Percentiles rank a stretch among this genome's conserved stretches.
phyloP scores from a whole-genome alignment of 2,797 vertebrate species.

The Lagocephalus sceleratus region DNA sequence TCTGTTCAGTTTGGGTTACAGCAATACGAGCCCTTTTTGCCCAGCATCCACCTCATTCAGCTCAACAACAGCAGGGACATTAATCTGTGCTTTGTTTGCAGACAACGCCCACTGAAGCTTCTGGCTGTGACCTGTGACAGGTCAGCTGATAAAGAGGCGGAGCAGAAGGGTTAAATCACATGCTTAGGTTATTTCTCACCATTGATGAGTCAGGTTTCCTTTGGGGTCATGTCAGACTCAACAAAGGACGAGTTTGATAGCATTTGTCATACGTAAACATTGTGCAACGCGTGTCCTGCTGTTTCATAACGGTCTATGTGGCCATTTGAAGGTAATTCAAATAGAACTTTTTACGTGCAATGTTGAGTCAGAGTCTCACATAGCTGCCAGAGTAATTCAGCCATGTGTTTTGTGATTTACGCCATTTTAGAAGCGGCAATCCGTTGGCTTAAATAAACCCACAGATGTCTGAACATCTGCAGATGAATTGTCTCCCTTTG shows the following conservation, averaged over 20 bases:
- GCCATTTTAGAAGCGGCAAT: conserved; percentile 21
- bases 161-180: conserved; percentile 11
- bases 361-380: conserved; percentile 3
- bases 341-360: not conserved
- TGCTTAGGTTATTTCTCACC: conserved; percentile 18
- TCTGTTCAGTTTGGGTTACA: conserved; percentile 6
- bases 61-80: conserved; percentile 24
- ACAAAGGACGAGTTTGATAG: not conserved
- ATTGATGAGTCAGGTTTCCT: conserved; percentile 4
- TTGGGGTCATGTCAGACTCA: too few species aligned
- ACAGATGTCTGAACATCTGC: conserved; percentile 50
- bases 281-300: conserved; percentile 16
- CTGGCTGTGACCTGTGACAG: conserved; percentile 19
- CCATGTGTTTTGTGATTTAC: conserved; percentile 9
- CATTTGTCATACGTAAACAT: conserved; percentile 9
- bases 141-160: conserved; percentile 26
- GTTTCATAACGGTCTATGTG: conserved; percentile 3
- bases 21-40: not conserved
- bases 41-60: conserved; percentile 3
- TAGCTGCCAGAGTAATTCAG: conserved; percentile 2
- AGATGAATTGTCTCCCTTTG: conserved; percentile 20
- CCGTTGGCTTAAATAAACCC: conserved; percentile 22
- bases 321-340: too few species aligned
- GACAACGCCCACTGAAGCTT: conserved; percentile 13
- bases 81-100: conserved; percentile 29